Percentiles rank a stretch among this genome's conserved stretches.
These are phyloP conservation scores for Sandelia bainsii DNA, from an alignment of 2,797 vertebrate genomes.

Conservation along the genomic window DNA sequence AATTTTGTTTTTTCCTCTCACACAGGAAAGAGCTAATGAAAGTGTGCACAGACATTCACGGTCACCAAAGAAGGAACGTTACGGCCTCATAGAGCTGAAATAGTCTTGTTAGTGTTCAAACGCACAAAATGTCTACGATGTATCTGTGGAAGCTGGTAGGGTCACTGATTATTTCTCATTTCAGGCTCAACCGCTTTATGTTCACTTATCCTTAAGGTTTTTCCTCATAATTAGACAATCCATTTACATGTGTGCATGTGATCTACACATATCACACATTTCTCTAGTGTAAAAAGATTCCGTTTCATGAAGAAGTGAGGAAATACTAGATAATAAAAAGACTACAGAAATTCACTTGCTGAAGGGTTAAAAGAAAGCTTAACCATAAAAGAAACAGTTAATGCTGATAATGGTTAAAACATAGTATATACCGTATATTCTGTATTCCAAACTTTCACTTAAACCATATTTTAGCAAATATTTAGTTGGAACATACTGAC, in stretches of 20 bases:
- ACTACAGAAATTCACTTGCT: too few relatives aligned
- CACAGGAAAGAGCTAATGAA: constrained; percentile 3
- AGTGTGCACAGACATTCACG: not conserved
- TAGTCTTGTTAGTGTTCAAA: not conserved
- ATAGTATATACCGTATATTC: not conserved
- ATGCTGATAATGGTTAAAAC: too few relatives aligned
- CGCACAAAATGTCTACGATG: not conserved
- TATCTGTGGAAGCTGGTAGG: not conserved
- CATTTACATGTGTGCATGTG: not conserved
- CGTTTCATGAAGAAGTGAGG: not conserved
- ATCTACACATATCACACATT: too few relatives aligned
- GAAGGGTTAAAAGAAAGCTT: too few relatives aligned
- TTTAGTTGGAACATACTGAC: constrained; percentile 31
- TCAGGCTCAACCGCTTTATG: not conserved
- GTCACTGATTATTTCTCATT: not conserved
- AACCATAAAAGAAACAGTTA: too few relatives aligned
- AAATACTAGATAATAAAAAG: not conserved
- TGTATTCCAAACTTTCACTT: constrained; percentile 5
- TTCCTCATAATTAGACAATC: not conserved
- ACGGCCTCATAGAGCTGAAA: not conserved
- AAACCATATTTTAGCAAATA: constrained; percentile 29
- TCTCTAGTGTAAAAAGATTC: too few relatives aligned
- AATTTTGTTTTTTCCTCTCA: constrained; percentile 27
- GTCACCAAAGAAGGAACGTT: not conserved
- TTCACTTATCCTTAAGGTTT: not conserved